phyloP scores from a whole-genome alignment of 1,140 invertebrate species.

The Heliothis subflexa region DNA sequence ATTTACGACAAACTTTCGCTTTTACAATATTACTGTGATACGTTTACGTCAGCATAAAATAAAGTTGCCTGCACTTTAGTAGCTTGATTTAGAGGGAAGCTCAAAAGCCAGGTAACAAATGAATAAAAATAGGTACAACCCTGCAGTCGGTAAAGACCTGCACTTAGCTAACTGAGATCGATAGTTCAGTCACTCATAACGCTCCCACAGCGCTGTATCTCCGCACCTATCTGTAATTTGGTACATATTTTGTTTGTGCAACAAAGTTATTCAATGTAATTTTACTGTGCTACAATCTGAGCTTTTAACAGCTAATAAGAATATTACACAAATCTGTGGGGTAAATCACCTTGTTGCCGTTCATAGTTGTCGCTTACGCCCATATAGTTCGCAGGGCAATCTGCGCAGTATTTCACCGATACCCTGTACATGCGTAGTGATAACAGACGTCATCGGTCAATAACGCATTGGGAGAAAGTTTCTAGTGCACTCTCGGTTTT shows the following conservation, averaged over 20 bases:
- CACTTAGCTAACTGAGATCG: conserved; percentile 44
- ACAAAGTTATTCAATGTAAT: conserved; percentile 23
- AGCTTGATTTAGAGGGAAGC: neutral
- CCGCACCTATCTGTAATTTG: conserved; percentile 47
- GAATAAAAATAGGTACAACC: conserved; percentile 4
- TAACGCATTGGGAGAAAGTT: conserved; percentile 1
- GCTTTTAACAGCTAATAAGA: conserved; percentile 23
- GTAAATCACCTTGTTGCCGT: conserved; percentile 27
- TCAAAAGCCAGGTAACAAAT: conserved; percentile 1
- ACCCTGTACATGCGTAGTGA: conserved; percentile 17
- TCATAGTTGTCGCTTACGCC: conserved; percentile 9
- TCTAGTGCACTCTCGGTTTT: conserved; percentile 17
- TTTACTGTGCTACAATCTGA: neutral
- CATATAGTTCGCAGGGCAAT: neutral
- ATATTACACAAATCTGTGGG: neutral
- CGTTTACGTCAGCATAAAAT: too few species aligned
- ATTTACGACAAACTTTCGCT: too few species aligned
- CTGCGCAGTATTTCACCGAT: conserved; percentile 14
- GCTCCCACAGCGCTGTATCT: conserved; percentile 40
- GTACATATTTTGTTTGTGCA: conserved; percentile 35
- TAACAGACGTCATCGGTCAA: conserved; percentile 20
- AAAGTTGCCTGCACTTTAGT: neutral
- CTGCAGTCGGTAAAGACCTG: conserved; percentile 13
- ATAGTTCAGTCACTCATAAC: conserved; percentile 43
- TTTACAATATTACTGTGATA: too few species aligned